Conservation (phyloP, 2,888 invertebrate species). For the Rutpela maculata region DNA sequence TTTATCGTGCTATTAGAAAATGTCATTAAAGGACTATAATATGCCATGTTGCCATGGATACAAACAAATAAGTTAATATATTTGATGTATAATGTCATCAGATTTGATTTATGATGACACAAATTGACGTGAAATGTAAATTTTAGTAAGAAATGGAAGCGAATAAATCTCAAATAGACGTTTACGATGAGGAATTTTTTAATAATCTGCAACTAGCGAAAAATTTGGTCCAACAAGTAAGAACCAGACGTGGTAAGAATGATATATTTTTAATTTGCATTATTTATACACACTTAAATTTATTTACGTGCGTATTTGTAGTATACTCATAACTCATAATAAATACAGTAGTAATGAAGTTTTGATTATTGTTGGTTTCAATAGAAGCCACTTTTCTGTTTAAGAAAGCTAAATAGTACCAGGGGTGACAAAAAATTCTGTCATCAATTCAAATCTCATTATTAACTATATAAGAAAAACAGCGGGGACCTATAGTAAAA, state of each 20-base stretch:
- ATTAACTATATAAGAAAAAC: too few species aligned
- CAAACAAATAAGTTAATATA: conserved; percentile 43
- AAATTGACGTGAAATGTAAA: conserved; percentile 44
- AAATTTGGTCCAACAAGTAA: conserved; percentile 72
- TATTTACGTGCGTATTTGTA: too few species aligned
- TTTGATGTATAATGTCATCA: conserved; percentile 44
- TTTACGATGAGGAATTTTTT: conserved; percentile 76
- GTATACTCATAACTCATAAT: too few species aligned
- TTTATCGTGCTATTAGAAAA: conserved; percentile 38
- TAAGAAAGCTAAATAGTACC: too few species aligned
- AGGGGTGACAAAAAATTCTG: too few species aligned
- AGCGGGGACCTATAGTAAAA: too few species aligned
- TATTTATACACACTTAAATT: too few species aligned
- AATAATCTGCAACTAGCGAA: conserved; percentile 74
- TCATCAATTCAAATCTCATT: too few species aligned
- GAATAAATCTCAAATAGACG: conserved; percentile 58
- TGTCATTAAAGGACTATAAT: conserved; percentile 19
- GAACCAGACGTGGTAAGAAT: conserved; percentile 67
- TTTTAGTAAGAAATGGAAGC: conserved; percentile 47
- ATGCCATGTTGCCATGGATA: conserved; percentile 25
- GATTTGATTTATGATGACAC: conserved; percentile 45
- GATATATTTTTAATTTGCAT: neutral
- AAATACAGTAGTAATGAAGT: too few species aligned
- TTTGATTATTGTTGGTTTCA: too few species aligned
- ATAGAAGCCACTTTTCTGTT: too few species aligned